These are phyloP conservation scores for Tyria jacobaeae DNA, from an alignment of 2,888 invertebrate species.

Conservation along the genomic window DNA sequence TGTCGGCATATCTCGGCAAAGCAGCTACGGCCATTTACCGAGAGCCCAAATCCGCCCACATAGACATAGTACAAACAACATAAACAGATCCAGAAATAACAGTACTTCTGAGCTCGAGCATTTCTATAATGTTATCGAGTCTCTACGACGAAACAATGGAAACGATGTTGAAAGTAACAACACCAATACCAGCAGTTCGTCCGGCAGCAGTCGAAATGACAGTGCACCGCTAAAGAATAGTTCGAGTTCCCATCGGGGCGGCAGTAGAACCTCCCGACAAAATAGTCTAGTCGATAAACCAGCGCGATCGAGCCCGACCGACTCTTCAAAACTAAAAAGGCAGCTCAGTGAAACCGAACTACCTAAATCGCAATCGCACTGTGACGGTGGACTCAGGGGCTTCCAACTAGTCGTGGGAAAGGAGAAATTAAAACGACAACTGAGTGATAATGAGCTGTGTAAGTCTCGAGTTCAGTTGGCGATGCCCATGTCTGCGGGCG, in stretches of 20 bases:
- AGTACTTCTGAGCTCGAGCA: constrained; percentile 72
- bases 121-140: constrained; percentile 77
- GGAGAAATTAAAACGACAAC: constrained; percentile 75
- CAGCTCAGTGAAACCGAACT: constrained; percentile 76
- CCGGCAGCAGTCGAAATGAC: constrained; percentile 67
- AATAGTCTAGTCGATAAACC: constrained; percentile 72
- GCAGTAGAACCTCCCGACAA: constrained; percentile 63
- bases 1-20: constrained; percentile 71
- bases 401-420: constrained; percentile 78
- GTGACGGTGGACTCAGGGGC: constrained; percentile 62
- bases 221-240: constrained; percentile 48
- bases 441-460: constrained; percentile 78
- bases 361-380: constrained; percentile 49
- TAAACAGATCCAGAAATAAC: constrained; percentile 65
- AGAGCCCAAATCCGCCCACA: constrained; percentile 73
- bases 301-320: constrained; percentile 59
- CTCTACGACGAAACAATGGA: constrained; percentile 62
- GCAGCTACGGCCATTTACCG: constrained; percentile 77
- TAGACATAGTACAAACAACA: constrained; percentile 71
- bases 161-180: constrained; percentile 52
- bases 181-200: constrained; percentile 73
- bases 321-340: constrained; percentile 62
- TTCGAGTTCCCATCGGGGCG: constrained; percentile 47
- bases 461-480: constrained; percentile 71
- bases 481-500: constrained; percentile 84